Base-by-base conservation (phyloP, 2,113 vertebrate genomes). In the Ptyas mucosa region DNA sequence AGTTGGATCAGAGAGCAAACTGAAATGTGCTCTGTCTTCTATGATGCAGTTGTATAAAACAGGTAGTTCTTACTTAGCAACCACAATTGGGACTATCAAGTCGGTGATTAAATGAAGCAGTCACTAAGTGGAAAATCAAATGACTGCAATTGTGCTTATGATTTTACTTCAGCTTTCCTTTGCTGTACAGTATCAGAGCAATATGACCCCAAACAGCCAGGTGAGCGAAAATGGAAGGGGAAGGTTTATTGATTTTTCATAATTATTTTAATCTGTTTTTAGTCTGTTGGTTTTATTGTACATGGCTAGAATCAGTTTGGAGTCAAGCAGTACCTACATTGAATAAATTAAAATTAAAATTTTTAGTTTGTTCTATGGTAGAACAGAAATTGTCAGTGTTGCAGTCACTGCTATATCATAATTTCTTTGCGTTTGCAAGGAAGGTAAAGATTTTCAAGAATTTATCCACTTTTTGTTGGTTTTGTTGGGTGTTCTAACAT, bases 351-450 rank as follows among this genome's bases (percentile, higher is more conserved):
- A 49, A 64, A 81, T 21, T n/a, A 51, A 69, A 29, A 18, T 0
- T 53, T 15, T 81, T 94, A 94, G 93, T 95, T 8, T 89, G 94
- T 51, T 14, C 51, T 92, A 43, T 94, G 54, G 24, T 1, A 0
- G 39, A 93, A 93, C 18, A 92, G 58, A 43, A 24, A 55, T 34
- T 53, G 9, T 51, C 29, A 58, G n/a, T n/a, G 12, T 18, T 94
- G 8, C 34, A 81, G 7, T 81, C 34, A 81, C 34, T 81, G 6
- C 34, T 39, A 3, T 34, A 39, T 81, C 69, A 81, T 20, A 81
- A 81, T 39, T 43, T 75, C 1, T 43, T 34, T 81, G 75, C 1
- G 2, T 20, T 81, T 81, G 75, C 75, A 43, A 81, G 75, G 18
- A 81, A 81, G 34, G 34, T 43, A 81, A 81, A 43, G 34, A 20